These are phyloP conservation scores for Cartodere bifasciata DNA, from an alignment of 2,888 invertebrate species.

Conservation along the genomic window DNA sequence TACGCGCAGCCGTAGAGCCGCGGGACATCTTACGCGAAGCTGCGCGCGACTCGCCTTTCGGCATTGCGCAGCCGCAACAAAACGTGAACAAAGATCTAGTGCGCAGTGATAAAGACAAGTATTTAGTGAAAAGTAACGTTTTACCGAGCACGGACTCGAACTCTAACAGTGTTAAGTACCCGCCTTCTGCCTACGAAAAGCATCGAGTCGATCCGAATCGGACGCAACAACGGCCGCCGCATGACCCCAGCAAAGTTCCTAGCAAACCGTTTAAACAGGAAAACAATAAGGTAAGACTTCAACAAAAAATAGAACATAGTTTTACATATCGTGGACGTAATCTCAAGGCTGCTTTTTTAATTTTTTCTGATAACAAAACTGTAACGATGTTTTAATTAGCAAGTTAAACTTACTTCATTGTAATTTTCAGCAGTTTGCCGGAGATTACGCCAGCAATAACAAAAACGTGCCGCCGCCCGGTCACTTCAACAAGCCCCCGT, in stretches of 20 bases:
- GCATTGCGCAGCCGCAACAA: slow-evolving; percentile 15
- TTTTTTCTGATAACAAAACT: too few relatives aligned
- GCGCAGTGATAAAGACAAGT: slow-evolving; percentile 22
- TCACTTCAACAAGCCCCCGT: too few relatives aligned
- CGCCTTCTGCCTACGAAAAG: slow-evolving; percentile 20
- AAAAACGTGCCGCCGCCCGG: too few relatives aligned
- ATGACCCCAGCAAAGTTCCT: too few relatives aligned
- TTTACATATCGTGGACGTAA: too few relatives aligned
- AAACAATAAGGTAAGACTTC: too few relatives aligned
- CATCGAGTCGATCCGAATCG: slow-evolving; percentile 12
- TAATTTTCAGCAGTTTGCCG: slow-evolving; percentile 5
- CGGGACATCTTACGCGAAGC: slow-evolving; percentile 30
- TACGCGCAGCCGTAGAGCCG: slow-evolving; percentile 22
- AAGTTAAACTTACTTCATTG: too few relatives aligned
- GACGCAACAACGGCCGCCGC: slow-evolving; percentile 12
- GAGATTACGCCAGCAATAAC: slow-evolving; percentile 10
- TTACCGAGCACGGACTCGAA: slow-evolving; percentile 21
- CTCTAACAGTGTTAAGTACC: slow-evolving; percentile 16
- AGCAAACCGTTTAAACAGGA: too few relatives aligned
- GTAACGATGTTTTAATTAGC: too few relatives aligned
- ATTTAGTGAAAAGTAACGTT: slow-evolving; percentile 24
- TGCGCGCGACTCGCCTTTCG: slow-evolving; percentile 24
- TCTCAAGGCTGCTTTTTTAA: too few relatives aligned
- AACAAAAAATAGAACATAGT: too few relatives aligned
- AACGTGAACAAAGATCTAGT: slow-evolving; percentile 10